A percentile compares a stretch with the other conserved stretches of the same genome.
Conservation (phyloP, 2,888 invertebrate genomes). For the Drosophila paramelanica region DNA sequence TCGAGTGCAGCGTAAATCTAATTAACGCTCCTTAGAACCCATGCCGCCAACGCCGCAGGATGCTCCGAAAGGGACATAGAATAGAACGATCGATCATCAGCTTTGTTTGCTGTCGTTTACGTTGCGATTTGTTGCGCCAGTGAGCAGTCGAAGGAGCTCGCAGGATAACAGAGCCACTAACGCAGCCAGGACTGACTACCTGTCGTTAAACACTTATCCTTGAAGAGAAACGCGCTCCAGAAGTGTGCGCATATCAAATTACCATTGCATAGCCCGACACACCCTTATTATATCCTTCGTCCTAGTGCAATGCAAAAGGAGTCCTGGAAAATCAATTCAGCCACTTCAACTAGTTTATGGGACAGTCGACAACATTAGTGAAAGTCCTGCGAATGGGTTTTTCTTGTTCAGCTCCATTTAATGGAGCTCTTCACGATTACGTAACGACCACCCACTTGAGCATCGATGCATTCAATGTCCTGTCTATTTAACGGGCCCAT, state of each 20-base stretch:
- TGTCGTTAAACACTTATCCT: slow-evolving; percentile 27
- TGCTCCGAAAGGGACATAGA: slow-evolving; percentile 21
- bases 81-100: slow-evolving; percentile 51
- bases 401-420: slow-evolving; percentile 12
- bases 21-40: slow-evolving; percentile 62
- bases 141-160: slow-evolving; percentile 22
- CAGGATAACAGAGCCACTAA: slow-evolving; percentile 24
- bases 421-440: neutral
- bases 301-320: slow-evolving; percentile 2
- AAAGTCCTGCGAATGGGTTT: slow-evolving; percentile 31
- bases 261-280: slow-evolving; percentile 37
- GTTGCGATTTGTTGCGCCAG: slow-evolving; percentile 67
- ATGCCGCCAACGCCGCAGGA: slow-evolving; percentile 51
- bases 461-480: neutral
- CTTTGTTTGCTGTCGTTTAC: slow-evolving; percentile 49
- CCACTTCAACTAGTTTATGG: slow-evolving; percentile 55
- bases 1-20: slow-evolving; percentile 63
- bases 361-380: slow-evolving; percentile 18
- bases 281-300: slow-evolving; percentile 1
- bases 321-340: neutral
- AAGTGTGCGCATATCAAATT: slow-evolving; percentile 78
- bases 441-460: slow-evolving; percentile 66
- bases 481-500: slow-evolving; percentile 29
- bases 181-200: slow-evolving; percentile 49
- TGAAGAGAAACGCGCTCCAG: slow-evolving; percentile 53